Base-by-base conservation (phyloP, 2,888 invertebrate species). In the Eurytoma adleriae region DNA sequence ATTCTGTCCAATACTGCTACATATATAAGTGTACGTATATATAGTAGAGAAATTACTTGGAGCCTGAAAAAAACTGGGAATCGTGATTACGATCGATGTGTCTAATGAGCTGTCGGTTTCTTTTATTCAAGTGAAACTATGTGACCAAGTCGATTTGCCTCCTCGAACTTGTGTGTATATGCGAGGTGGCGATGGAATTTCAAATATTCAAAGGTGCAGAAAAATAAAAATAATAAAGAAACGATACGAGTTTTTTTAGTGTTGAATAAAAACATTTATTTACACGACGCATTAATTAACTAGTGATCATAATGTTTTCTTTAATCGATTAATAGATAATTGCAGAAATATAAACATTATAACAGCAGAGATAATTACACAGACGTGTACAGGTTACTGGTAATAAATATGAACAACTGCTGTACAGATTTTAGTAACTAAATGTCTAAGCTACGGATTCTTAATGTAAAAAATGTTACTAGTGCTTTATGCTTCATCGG, bases 211-310 rank as follows among this genome's bases (percentile, higher is more conserved):
- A 67, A 78, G 59, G 78, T 78, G 74, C 69, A 78, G 40, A 73
- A 52, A 71, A 40, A 7, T 40, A 0, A 40, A 40, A 40, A 40
- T 40, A 10, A 7, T 7, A 40, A 40, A 40, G 10, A 81, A 82
- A 80, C 64, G 40, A 80, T 74, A 81, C 64, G 73, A 18, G 40
- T 40, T 40, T 40, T 81, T 80, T 80, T 80, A 68, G 78, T 82
- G 82, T 86, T 83, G 83, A 86, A 87, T 84, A 86, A 86, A 85
- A 85, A 85, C 83, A 79, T 86, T 87, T 87, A 87, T 86, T 86
- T 86, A 86, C 86, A 87, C 83, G 84, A 59, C 71, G 73, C 71
- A 84, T 83, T 83, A 27, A 66, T 77, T 50, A 77, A 73, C 59
- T 68, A 71, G 30, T 70, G 52, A 61, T 72, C 40, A 71, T 61